Evolutionary conservation across 2,888 invertebrate species (phyloP), one percentile per base, ranked within the genome.

Genomic region (Microctonus hyperodae): DNA sequence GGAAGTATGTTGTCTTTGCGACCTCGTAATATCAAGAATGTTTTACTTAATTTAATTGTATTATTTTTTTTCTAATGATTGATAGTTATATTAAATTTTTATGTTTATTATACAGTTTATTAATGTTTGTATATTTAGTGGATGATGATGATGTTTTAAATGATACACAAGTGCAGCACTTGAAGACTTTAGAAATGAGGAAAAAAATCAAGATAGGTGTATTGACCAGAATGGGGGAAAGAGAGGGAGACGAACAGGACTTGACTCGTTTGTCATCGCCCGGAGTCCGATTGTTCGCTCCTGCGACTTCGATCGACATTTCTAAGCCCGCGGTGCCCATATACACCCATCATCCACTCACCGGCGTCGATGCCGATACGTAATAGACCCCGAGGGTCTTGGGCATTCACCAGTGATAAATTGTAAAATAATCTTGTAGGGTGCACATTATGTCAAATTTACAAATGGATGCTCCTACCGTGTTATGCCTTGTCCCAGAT

Each of bases 261-360:
- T 61, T 44, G 70, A 69, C 74, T 80, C 79, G 80, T 81, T 81
- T 81, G 81, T 81, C 81, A 81, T 81, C 80, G 78, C 71, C 74
- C 73, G 72, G 70, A 73, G 58, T 73, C 75, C 77, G 74, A 80
- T 81, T 80, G 78, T 81, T 79, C 75, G 78, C 16, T 51, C 28
- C 48, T 64, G 71, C 75, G 67, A 48, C 66, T 70, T 71, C 69
- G 72, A 70, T 73, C 76, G 77, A 76, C 78, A 68, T 70, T 70
- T 56, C 28, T 58, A n/a, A n/a, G 20, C 37, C 28, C 28, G 16
- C 10, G 9, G 16, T 9, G 22, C 51, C 31, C 33, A 51, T 37
- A 55, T 53, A 51, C 20, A 66, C 11, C 31, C 53, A 48, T 16
- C 20, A 66, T 10, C 31, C 53, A 48, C 23, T 44, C 22, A 55